Evolutionary conservation across 2,797 vertebrate species (phyloP), one percentile per base, ranked within the genome.

Genomic region (Rhynchotus rufescens): DNA sequence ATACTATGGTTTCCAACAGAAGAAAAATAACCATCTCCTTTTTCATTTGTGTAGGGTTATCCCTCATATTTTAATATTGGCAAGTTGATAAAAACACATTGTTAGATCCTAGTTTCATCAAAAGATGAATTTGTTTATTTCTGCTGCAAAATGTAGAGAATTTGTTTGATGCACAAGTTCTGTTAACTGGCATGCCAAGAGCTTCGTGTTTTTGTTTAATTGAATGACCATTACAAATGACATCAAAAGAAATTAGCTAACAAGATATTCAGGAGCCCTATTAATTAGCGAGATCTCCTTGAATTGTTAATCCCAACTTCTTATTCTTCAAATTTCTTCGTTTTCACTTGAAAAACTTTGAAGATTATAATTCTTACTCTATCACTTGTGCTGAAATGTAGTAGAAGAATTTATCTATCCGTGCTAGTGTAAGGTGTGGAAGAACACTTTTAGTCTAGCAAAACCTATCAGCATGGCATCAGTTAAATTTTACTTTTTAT

Each of bases 81-180:
- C 60, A 91, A 21, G 62, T 84, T 94, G 78, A 95, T 95, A 80
- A 96, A 94, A 96, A 96, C 90, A 89, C n/a, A 16, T 92, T 71
- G 62, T 84, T 92, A 93, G 79, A 89, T 89, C 38, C 17, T 89
- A 93, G 73, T 90, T 97, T 95, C 86, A 83, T 56, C 91, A 74
- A 86, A 95, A 96, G 95, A 80, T 30, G 19, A 42, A 26, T 93
- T 96, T 86, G 40, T 90, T 86, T 79, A 49, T 90, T 82, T 91
- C 95, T 89, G 42, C 67, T 94, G 90, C 52, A 86, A 93, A 95
- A 86, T 75, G 8, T 65, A 82, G 44, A 38, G n/a, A 54, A 14
- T 72, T 90, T 84, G 44, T 84, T 95, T 95, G 77, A 47, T 79
- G 45, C 65, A 7, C 8, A 2, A 89, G 25, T 72, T 81, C 22